A percentile compares a stretch with the other conserved stretches of the same genome.
Evolutionary conservation across 2,797 vertebrate species (phyloP).

Genomic region (Clarias fuscus): DNA sequence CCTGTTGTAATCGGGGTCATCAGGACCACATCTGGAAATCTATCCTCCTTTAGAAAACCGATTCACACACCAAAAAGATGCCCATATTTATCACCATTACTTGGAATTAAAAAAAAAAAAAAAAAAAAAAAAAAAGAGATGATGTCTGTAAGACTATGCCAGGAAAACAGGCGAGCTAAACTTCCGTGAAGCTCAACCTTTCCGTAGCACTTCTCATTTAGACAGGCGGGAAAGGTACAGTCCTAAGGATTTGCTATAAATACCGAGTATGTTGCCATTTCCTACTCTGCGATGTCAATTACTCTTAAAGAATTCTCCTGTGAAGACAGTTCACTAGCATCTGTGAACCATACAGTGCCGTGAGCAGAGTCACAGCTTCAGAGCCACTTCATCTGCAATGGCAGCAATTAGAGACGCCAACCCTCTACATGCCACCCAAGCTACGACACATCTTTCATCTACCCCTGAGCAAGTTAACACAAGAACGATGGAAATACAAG

Average conservation of each 20-base stretch:
- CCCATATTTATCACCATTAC: neutral
- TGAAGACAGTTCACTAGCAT: conserved; percentile 42
- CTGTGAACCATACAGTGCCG: conserved; percentile 46
- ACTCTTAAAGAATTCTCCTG: conserved; percentile 52
- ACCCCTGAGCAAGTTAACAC: conserved; percentile 48
- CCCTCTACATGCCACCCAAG: conserved; percentile 40
- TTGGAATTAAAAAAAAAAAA: neutral
- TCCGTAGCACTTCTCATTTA: conserved; percentile 15
- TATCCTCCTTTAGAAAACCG: neutral
- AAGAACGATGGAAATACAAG: conserved; percentile 51
- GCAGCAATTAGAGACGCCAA: conserved; percentile 51
- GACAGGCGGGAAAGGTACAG: conserved; percentile 29
- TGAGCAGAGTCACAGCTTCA: conserved; percentile 46
- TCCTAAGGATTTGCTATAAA: conserved; percentile 49
- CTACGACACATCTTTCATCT: conserved; percentile 55
- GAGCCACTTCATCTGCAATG: conserved; percentile 46
- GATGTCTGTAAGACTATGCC: neutral
- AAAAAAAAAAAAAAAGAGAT: neutral
- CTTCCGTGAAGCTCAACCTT: neutral
- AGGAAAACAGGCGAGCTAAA: neutral
- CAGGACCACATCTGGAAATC: conserved; percentile 42
- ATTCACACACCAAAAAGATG: neutral
- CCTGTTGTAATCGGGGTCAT: conserved; percentile 48
- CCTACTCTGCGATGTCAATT: conserved; percentile 53
- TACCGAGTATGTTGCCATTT: conserved; percentile 37